Conservation (phyloP, 2,888 invertebrate genomes). For the Prenolepis imparis region DNA sequence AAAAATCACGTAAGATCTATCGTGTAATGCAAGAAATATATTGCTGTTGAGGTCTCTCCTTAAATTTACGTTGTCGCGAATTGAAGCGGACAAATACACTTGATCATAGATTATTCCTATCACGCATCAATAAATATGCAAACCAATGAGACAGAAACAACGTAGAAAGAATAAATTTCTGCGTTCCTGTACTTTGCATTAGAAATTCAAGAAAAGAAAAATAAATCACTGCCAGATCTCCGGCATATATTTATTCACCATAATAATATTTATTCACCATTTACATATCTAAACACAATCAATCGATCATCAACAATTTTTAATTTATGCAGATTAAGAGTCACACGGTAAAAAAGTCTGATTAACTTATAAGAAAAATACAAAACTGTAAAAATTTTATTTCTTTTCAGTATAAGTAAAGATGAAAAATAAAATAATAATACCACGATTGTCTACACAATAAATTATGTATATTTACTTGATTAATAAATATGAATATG, state of each 20-base stretch:
- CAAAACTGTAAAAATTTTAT: conserved; percentile 1
- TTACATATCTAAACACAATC: conserved; percentile 15
- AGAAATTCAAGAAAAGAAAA: background rate
- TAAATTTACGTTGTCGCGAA: background rate
- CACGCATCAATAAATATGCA: background rate
- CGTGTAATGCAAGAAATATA: background rate
- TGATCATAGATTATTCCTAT: background rate
- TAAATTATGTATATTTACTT: background rate
- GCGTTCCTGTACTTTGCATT: background rate
- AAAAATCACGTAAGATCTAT: background rate
- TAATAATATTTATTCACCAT: conserved; percentile 23
- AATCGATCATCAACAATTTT: background rate
- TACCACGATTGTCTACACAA: background rate
- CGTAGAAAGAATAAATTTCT: background rate
- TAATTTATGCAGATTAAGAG: background rate
- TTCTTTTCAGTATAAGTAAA: background rate
- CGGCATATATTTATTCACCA: background rate
- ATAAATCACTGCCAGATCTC: background rate
- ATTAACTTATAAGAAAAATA: background rate
- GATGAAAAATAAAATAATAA: background rate
- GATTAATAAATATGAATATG: background rate
- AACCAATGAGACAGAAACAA: background rate
- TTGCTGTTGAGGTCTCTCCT: background rate
- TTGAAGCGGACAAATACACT: background rate
- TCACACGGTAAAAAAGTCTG: background rate